These are phyloP conservation scores for Neostethus bicornis DNA, from an alignment of 2,797 vertebrate genomes.

Conservation along the genomic window DNA sequence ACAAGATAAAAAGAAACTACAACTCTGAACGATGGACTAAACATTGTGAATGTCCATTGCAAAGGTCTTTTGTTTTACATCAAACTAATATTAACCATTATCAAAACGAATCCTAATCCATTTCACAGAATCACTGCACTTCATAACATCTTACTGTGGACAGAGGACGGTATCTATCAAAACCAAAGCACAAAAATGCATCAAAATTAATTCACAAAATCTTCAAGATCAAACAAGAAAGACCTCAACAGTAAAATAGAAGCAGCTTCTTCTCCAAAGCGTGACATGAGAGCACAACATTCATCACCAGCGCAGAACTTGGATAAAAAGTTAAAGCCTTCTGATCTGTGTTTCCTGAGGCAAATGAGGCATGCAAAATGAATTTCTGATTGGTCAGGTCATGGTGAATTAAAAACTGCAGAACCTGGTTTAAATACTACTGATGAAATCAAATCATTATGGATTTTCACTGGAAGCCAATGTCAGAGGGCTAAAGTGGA, in stretches of 20 bases:
- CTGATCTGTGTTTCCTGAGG: slow-evolving; percentile 23
- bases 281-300: not conserved
- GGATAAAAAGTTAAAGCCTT: not conserved
- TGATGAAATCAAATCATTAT: slow-evolving; percentile 33
- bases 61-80: slow-evolving; percentile 25
- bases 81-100: slow-evolving; percentile 27
- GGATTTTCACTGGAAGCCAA: slow-evolving; percentile 32
- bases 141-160: slow-evolving; percentile 33
- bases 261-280: not conserved
- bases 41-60: slow-evolving; percentile 12
- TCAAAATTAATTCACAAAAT: slow-evolving; percentile 31
- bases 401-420: slow-evolving; percentile 33
- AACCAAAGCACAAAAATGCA: slow-evolving; percentile 15
- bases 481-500: slow-evolving; percentile 20
- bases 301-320: not conserved
- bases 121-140: slow-evolving; percentile 38
- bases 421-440: slow-evolving; percentile 31
- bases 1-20: slow-evolving; percentile 12
- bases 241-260: not conserved
- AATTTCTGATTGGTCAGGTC: slow-evolving; percentile 37
- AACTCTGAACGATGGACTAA: slow-evolving; percentile 17
- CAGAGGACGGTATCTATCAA: slow-evolving; percentile 15
- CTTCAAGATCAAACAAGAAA: not conserved
- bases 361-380: slow-evolving; percentile 6
- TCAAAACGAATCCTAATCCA: slow-evolving; percentile 27